Base-by-base conservation (phyloP, 2,888 invertebrate species). In the Drosophila hawaiiensis region DNA sequence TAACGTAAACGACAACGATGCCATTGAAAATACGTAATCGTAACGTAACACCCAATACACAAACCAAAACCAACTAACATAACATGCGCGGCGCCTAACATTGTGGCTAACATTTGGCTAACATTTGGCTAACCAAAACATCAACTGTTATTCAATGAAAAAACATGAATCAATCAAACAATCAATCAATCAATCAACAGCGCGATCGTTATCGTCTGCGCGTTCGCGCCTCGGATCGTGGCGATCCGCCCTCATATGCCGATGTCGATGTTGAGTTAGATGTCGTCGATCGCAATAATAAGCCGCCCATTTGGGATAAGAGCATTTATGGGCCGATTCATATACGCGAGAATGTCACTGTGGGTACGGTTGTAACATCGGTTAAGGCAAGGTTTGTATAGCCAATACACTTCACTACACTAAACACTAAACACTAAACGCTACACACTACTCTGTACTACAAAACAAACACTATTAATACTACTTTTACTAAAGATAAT, bases 281-380 rank as follows among this genome's bases (percentile, higher is more conserved):
- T 95, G 98, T 99, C 95, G 98, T 98, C 95, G 98, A 97, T 96
- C 96, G 97, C 95, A 98, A 97, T 96, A 98, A 97, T 97, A 98
- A 98, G 96, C 98, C 97, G 95, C 98, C 97, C 94, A 96, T 97
- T 95, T 98, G 98, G 98, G 98, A 97, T 95, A 96, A 96, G 95
- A 96, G 96, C 95, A 96, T 97, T 95, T 98, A 98, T 96, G 98
- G 98, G 95, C 98, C 98, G 95, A 97, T 97, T 95, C 97, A 97
- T 96, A 97, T 98, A 96, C 97, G 97, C 96, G 98, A 98, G 97
- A 98, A 98, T 97, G 97, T 98, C 96, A 98, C 98, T 96, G 97
- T 98, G 96, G 98, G 98, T 96, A 98, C 98, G 95, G 97, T 97
- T 96, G 98, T 98, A 96, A 98, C 98, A 95, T 97, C 97, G 95